Base-by-base conservation (phyloP, 2,797 vertebrate species). In the Carapus acus region DNA sequence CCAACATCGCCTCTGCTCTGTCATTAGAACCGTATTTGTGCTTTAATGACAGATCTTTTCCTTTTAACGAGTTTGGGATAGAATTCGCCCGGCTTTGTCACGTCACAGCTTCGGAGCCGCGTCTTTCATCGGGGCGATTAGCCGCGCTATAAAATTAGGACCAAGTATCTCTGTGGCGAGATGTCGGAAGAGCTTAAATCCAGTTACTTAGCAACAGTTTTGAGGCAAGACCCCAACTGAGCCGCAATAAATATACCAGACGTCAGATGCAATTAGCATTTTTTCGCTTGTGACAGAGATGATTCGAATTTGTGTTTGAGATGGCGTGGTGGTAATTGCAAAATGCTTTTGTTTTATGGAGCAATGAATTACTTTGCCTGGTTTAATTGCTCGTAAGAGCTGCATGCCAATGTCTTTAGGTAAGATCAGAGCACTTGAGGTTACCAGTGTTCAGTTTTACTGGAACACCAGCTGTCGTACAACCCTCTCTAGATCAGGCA, bases 151-250 rank as follows among this genome's bases (percentile, higher is more conserved):
- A 53, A 62, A 54, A 49, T 1, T 58, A 41, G 64, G 56, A 65
- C 52, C 1, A 20, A 40, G 47, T 44, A 29, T 46, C 36, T 41
- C 49, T 58, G 20, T 7, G 7, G 22, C 41, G 46, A 19, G 46
- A 22, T 17, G 7, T 52, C 8, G 34, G 24, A 55, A 27, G 12
- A 49, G 50, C 40, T 21, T 22, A n/a, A 38, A 37, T 18, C 22
- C 14, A 27, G 64, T 72, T 69, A 49, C 63, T 46, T 45, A 56
- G 69, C 61, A 71, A 66, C 71, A 67, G 62, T 49, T 21, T 12
- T 19, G 16, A 58, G 56, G 52, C 39, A n/a, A 36, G 29, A 17
- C 34, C 43, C 57, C n/a, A 14, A 4, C 27, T 48, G 13, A 27
- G 38, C 51, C 37, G 33, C 58, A 45, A 46, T 29, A 61, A 22